Base-by-base conservation (phyloP, 1,140 invertebrate genomes). In the Homalodisca vitripennis region DNA sequence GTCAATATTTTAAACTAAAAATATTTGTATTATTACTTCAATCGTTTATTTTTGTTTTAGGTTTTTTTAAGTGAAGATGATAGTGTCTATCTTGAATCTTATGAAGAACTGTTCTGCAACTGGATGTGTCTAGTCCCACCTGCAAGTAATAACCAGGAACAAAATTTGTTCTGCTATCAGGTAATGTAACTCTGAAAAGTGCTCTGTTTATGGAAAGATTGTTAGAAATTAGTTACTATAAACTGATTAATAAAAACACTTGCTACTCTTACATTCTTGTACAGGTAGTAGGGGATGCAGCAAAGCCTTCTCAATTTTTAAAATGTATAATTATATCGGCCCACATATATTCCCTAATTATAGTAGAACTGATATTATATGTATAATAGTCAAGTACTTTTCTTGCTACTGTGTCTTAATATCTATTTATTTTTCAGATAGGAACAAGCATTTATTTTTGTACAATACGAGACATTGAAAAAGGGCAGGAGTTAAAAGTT, bases 81-180 rank as follows among this genome's bases (percentile, higher is more conserved):
- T 6, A 60, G 27, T 10, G 55, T 60, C 13, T 60, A 60, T 30
- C 55, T 60, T 6, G 55, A 60, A 29, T 22, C 55, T 60, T 60
- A 60, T 30, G 55, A 60, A 60, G 55, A 60, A 60, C 12, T 60
- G 29, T 60, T 60, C n/a, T 60, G 55, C n/a, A 60, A 60, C 24
- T 60, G 55, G 55, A 60, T 60, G 55, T 60, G 55, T n/a, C 27
- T 60, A 10, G 55, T 60, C 3, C 55, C 29, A 3, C 55, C 55
- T 27, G 55, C 55, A 2, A 27, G 24, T 10, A 22, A 6, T 27
- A 13, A 13, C 10, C 22, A 26, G 10, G 55, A 60, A 24, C 55
- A 60, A 29, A 60, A 60, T 29, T 22, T 60, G 27, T 22, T 60
- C 6, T 60, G 55, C 29, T 60, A 22, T 27, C 55, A 60, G 55